These are phyloP conservation scores for Pampusana beccarii DNA, from an alignment of 2,113 vertebrate genomes.

Conservation along the genomic window DNA sequence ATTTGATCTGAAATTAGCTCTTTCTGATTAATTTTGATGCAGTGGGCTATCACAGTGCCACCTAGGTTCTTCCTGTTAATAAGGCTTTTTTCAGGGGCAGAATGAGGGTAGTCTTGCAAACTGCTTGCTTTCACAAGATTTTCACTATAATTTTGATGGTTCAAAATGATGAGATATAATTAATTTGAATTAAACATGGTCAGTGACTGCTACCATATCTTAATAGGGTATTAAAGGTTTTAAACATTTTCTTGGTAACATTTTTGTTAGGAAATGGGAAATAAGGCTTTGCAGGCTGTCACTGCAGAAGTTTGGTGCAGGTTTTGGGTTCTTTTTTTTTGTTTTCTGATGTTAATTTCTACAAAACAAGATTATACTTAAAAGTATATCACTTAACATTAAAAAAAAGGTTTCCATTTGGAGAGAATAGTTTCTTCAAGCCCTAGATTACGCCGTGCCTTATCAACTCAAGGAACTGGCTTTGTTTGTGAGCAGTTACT, in stretches of 20 bases:
- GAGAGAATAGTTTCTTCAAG: not conserved
- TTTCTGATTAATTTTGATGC: not conserved
- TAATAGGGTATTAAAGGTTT: not conserved
- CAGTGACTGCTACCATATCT: not conserved
- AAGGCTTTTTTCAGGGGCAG: not conserved
- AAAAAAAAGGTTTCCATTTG: not conserved
- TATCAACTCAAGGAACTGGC: not conserved
- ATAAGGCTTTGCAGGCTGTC: not conserved
- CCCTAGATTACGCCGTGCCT: not conserved
- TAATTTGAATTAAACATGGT: not conserved
- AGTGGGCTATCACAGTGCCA: not conserved
- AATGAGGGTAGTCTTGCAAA: slow-evolving; percentile 3
- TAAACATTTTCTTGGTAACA: not conserved
- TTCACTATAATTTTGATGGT: not conserved
- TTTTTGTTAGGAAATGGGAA: not conserved
- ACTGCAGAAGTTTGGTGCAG: not conserved
- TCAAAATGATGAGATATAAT: not conserved
- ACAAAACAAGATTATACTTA: not conserved
- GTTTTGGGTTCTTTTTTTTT: not conserved
- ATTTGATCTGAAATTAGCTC: not conserved
- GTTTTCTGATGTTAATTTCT: not conserved
- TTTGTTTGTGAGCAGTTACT: not conserved
- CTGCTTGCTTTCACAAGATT: not conserved
- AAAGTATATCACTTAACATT: not conserved
- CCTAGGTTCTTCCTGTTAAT: not conserved